Percentiles rank a stretch among this genome's conserved stretches.
Conservation (phyloP, 2,113 vertebrate genomes). For the Clarias batrachus region DNA sequence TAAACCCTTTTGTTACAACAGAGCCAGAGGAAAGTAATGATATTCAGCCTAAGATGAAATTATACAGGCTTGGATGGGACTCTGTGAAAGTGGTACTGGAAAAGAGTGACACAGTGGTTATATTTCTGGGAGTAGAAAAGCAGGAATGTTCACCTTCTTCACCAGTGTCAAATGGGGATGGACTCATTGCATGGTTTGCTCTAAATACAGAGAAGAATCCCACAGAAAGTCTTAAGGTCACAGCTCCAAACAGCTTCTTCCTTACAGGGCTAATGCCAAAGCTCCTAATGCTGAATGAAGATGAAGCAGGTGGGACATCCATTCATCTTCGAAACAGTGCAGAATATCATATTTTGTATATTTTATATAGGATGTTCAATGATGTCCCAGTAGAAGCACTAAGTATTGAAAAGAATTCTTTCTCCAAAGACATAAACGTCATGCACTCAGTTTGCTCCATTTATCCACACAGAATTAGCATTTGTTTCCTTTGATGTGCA, state of each 20-base stretch:
- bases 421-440: background rate
- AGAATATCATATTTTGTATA: background rate
- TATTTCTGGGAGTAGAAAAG: constrained; percentile 90
- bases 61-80: constrained; percentile 73
- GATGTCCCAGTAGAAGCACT: background rate
- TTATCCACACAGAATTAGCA: background rate
- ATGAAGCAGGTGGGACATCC: constrained; percentile 85
- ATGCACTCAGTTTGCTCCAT: background rate
- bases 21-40: constrained; percentile 52
- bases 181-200: constrained; percentile 87
- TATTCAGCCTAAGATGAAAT: constrained; percentile 66
- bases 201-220: constrained; percentile 71
- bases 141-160: constrained; percentile 42
- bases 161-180: constrained; percentile 61
- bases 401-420: background rate
- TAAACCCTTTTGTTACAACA: constrained; percentile 79
- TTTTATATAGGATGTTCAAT: background rate
- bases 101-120: constrained; percentile 66
- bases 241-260: constrained; percentile 75
- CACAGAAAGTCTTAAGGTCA: constrained; percentile 72
- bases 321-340: background rate
- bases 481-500: background rate
- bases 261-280: constrained; percentile 79
- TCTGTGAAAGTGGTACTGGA: constrained; percentile 74
- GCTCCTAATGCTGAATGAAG: constrained; percentile 80